Evolutionary conservation across 1,140 invertebrate species (phyloP), one percentile per base, ranked within the genome.

Genomic region (Steinernema khuongi): DNA sequence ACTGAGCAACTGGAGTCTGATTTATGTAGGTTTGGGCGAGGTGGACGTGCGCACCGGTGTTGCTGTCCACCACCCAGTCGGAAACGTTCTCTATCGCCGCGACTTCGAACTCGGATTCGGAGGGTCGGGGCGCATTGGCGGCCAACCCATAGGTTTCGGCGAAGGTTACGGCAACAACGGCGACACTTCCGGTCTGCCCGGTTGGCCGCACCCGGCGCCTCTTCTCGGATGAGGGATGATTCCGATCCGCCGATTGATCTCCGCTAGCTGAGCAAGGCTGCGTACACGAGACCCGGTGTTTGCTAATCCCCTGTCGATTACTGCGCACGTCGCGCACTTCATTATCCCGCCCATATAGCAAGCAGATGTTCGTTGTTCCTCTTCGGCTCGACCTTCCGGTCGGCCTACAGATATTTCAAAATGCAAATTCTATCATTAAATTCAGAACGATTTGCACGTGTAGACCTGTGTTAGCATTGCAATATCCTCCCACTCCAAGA

Each of bases 121-220:
- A 1, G 74, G 74, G 7, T 75, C 70, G 0, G 74, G 74, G n/a
- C 44, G 74, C 31, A 75, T 69, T 26, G 74, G 74, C 1, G 74
- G 74, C 17, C 31, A 72, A 18, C 19, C 74, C 0, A 28, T 74
- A 14, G 74, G 74, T 0, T 75, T 73, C 30, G 74, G 74, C 7
- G 71, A 75, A 19, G 74, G 74, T 11, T 74, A 67, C 41, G n/a
- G 26, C 4, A 66, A 66, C 19, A 72, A 72, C 66, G 71, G 71
- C 19, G 31, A 50, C 44, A 28, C 31, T 19, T 66, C 31, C 26
- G 41, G 60, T 26, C 41, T 72, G n/a, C 28, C 71, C 17, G 71
- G 71, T 1, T 72, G 71, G 71, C 71, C 71, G n/a, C 44, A 72
- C 1, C n/a, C 71, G n/a, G n/a, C 28, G 0, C 71, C 71, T 17